phyloP scores from a whole-genome alignment of 1,140 invertebrate genomes.

The Halesus radiatus region DNA sequence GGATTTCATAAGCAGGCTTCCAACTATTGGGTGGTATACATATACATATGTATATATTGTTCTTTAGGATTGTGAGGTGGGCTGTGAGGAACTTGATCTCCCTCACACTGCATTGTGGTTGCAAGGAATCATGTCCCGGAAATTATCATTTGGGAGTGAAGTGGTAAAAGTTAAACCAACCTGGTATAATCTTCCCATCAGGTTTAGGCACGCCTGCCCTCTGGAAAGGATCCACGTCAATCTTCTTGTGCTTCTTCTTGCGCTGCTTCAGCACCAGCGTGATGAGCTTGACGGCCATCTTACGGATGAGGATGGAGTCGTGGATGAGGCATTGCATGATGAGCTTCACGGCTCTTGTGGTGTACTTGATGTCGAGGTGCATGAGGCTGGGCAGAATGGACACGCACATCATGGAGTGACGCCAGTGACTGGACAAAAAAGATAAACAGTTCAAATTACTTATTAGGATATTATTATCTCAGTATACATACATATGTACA shows the following conservation, averaged over 20 bases:
- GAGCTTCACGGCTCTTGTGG: constrained; percentile 75
- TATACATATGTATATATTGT: too few relatives aligned
- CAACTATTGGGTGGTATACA: too few relatives aligned
- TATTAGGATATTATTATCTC: too few relatives aligned
- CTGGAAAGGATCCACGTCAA: constrained; percentile 71
- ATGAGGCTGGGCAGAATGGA: constrained; percentile 80
- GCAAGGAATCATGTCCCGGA: too few relatives aligned
- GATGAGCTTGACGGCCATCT: constrained; percentile 76
- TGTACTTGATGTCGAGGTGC: constrained; percentile 78
- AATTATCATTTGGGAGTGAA: too few relatives aligned
- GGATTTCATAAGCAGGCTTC: too few relatives aligned
- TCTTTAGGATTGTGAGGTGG: too few relatives aligned
- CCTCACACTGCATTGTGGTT: too few relatives aligned
- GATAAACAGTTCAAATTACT: too few relatives aligned
- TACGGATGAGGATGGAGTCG: constrained; percentile 83
- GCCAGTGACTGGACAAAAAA: constrained; percentile 78
- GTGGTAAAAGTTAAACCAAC: constrained; percentile 48
- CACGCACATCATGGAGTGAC: constrained; percentile 81
- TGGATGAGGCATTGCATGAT: constrained; percentile 79
- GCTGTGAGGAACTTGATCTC: too few relatives aligned
- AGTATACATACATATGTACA: too few relatives aligned
- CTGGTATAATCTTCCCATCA: constrained; percentile 59
- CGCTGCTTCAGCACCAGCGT: constrained; percentile 82
- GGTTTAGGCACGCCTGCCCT: constrained; percentile 61
- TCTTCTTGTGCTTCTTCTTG: constrained; percentile 79